Evolutionary conservation across 2,797 vertebrate genomes (phyloP).

Genomic region (Tinamus major): DNA sequence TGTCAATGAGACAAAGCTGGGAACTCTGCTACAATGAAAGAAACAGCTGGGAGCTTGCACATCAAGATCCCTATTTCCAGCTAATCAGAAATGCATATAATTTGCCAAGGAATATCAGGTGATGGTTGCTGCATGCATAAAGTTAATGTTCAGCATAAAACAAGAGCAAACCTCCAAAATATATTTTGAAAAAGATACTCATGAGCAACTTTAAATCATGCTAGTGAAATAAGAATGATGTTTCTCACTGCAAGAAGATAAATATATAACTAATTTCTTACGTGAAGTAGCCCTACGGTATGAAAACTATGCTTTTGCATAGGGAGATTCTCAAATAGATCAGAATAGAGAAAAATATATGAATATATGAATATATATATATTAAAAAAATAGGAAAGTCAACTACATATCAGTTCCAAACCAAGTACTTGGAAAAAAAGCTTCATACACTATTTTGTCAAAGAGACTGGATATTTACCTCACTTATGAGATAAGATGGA

Average conservation of each 20-base stretch:
- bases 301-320: neutral
- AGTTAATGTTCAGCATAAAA: neutral
- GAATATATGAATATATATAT: neutral
- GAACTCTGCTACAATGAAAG: neutral
- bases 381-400: neutral
- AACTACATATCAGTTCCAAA: neutral
- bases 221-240: neutral
- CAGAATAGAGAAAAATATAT: neutral
- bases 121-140: neutral
- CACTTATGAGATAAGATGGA: neutral
- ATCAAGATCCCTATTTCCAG: neutral
- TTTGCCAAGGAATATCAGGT: neutral
- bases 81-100: neutral
- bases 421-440: neutral
- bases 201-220: neutral
- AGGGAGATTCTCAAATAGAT: neutral
- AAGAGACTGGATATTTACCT: neutral
- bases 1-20: neutral
- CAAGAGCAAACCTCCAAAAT: neutral
- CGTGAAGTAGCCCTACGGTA: accelerated
- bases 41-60: neutral
- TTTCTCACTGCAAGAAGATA: too few species aligned
- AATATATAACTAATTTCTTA: neutral
- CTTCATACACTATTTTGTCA: neutral
- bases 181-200: neutral